Conservation (phyloP, 2,888 invertebrate genomes). For the Ditula angustiorana region DNA sequence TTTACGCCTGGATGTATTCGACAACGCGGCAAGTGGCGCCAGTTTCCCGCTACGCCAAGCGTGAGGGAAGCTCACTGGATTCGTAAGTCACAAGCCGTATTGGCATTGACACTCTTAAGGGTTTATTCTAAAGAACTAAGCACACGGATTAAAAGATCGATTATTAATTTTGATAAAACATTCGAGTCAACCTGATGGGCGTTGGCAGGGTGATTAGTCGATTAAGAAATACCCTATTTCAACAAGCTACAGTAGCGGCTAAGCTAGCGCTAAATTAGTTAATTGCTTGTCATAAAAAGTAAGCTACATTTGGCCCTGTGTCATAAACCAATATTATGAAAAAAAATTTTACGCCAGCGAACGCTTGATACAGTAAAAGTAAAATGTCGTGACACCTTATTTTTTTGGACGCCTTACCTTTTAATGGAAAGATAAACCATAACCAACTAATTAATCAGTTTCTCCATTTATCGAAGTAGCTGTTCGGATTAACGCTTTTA, state of each 20-base stretch:
- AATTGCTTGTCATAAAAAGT: too few species aligned
- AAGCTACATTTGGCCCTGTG: too few species aligned
- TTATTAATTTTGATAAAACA: too few species aligned
- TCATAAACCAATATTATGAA: too few species aligned
- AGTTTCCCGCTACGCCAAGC: constrained; percentile 57
- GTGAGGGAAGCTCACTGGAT: constrained; percentile 50
- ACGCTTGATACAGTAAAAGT: too few species aligned
- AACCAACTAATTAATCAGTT: neutral
- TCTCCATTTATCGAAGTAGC: neutral
- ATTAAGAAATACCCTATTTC: too few species aligned
- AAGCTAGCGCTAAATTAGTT: too few species aligned
- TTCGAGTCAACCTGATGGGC: too few species aligned
- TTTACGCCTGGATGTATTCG: constrained; percentile 40
- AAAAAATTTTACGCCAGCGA: too few species aligned
- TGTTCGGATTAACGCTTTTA: neutral
- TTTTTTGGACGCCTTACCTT: neutral
- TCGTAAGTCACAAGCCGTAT: constrained; percentile 47
- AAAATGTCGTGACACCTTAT: too few species aligned
- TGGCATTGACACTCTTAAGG: constrained; percentile 44
- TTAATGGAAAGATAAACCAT: neutral
- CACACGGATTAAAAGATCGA: neutral
- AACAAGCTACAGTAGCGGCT: too few species aligned
- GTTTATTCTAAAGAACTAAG: constrained; percentile 6
- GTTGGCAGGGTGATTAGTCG: too few species aligned
- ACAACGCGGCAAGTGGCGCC: constrained; percentile 48